phyloP scores from a whole-genome alignment of 1,140 invertebrate genomes.

The Drosophila dunni region DNA sequence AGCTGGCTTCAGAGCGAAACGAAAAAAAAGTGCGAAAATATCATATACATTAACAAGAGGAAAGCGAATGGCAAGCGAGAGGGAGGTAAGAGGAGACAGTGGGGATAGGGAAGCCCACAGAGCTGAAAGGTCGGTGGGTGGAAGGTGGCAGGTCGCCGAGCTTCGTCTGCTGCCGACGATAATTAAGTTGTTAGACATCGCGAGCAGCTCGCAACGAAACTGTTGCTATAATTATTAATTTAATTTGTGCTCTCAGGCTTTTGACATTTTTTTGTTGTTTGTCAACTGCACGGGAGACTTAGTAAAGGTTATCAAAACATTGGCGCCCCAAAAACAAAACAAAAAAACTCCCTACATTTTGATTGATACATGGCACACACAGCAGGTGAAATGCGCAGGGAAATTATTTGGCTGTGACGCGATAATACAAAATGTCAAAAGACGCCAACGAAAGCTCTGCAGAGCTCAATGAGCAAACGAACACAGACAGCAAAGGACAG shows the following conservation, averaged over 20 bases:
- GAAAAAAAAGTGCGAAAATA: conserved; percentile 21
- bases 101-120: neutral
- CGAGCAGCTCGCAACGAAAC: conserved; percentile 43
- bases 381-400: conserved; percentile 2
- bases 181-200: conserved; percentile 64
- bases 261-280: conserved; percentile 4
- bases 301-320: conserved; percentile 40
- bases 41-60: conserved; percentile 21
- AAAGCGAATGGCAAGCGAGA: conserved; percentile 2
- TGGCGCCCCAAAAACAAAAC: conserved; percentile 34
- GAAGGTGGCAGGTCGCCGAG: neutral
- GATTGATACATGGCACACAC: conserved; percentile 34
- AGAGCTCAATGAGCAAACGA: neutral
- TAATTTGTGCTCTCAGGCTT: conserved; percentile 58
- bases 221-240: conserved; percentile 66
- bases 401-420: neutral
- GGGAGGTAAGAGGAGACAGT: neutral
- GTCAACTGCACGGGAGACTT: neutral
- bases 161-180: conserved; percentile 37
- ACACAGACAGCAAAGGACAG: conserved; percentile 12
- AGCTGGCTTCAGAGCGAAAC: conserved; percentile 19
- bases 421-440: conserved; percentile 56
- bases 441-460: conserved; percentile 50
- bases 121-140: neutral
- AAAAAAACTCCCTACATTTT: conserved; percentile 45